Base-by-base conservation (phyloP, 2,113 vertebrate species). In the Sylvicapra grimmia region DNA sequence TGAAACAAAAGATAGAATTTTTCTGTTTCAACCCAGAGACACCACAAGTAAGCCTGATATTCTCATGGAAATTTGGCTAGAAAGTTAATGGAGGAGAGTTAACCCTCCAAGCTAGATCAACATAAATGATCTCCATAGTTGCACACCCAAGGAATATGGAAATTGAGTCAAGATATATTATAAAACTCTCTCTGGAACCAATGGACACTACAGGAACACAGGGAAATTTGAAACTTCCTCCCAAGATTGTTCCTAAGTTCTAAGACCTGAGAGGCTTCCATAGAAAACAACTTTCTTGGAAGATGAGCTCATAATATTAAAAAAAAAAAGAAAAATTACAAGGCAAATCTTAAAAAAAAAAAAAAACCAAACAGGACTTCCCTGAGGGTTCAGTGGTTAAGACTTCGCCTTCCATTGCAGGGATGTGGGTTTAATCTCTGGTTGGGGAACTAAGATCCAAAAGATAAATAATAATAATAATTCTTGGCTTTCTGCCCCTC, bases 331-430 rank as follows among this genome's bases (percentile, higher is more conserved):
- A n/a, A 33, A 58, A 75, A 91, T 82, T 47, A 82, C 23, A 75
- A 72, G 54, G 31, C 9, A 68, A 4, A 19, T 75, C 68, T 75
- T 75, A 36, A 68, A 68, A 56, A 92, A 40, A 18, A 86, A 27
- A 49, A 8, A 9, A 27, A 25, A 25, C 9, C 8, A 82, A 40
- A 31, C 16, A 59, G 44, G 8, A 80, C 27, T 49, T 80, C 47
- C 75, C 44, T 80, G 77, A 8, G 29, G 77, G 77, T 31, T 16
- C 77, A 80, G 27, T 80, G 15, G 77, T 80, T 80, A 31, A 47
- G 15, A 49, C 13, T 77, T 16, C 0, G 0, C 27, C 12, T 80
- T 80, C 77, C 44, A 49, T 16, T 80, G 27, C 27, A 49, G 44
- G 14, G 77, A 9, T 29, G 27, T 9, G 27, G 77, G 15, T 49